Conservation (phyloP, 2,113 vertebrate species). For the Chaetorhynchus papuensis region DNA sequence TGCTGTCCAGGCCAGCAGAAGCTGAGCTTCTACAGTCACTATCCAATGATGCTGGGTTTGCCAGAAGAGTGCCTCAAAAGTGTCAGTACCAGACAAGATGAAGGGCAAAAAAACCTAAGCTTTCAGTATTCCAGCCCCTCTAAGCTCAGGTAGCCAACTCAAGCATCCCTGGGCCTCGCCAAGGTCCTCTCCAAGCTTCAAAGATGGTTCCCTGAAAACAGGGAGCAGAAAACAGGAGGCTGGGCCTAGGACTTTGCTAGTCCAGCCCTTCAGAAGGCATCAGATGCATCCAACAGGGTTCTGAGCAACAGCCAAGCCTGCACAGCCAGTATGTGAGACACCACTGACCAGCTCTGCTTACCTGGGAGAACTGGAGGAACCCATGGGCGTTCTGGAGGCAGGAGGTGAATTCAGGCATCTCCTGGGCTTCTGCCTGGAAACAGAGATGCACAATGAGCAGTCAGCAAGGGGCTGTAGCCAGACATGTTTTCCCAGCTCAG, state of each 20-base stretch:
- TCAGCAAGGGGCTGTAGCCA: background rate
- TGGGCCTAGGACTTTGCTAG: background rate
- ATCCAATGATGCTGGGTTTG: background rate
- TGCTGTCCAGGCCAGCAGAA: background rate
- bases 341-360: slow-evolving; percentile 21
- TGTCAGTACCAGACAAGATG: fast-evolving
- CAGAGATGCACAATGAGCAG: background rate
- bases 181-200: background rate
- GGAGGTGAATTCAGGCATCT: slow-evolving; percentile 70
- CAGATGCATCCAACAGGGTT: background rate
- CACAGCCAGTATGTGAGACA: background rate
- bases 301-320: background rate
- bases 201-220: background rate
- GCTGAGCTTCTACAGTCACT: background rate
- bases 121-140: background rate
- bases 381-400: slow-evolving; percentile 78
- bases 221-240: background rate
- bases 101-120: background rate
- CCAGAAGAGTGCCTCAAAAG: background rate
- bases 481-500: background rate
- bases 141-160: background rate
- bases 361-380: slow-evolving; percentile 85
- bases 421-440: slow-evolving; percentile 84
- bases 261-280: background rate
- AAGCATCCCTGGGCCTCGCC: background rate